phyloP scores from a whole-genome alignment of 1,140 invertebrate genomes.

The Microvelia longipes region DNA sequence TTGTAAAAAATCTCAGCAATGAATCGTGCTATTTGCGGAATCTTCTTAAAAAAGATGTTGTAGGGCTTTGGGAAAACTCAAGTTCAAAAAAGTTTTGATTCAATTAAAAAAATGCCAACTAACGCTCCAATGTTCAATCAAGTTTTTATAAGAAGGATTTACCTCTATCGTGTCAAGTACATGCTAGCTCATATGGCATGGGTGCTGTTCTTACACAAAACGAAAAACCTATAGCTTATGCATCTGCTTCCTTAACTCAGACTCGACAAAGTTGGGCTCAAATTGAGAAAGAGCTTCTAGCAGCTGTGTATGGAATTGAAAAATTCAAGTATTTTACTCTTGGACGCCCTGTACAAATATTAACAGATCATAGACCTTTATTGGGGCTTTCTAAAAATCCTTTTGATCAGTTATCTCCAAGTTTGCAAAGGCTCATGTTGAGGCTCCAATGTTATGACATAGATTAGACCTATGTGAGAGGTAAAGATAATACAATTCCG shows the following conservation, averaged over 20 bases:
- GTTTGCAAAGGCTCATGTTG: not conserved
- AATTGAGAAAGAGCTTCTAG: not conserved
- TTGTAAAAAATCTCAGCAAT: not conserved
- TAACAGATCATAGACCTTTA: not conserved
- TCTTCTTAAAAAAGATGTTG: not conserved
- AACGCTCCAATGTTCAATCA: not conserved
- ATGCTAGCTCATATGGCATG: not conserved
- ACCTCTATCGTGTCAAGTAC: not conserved
- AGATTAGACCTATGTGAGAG: not conserved
- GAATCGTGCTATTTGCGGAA: not conserved
- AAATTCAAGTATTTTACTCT: not conserved
- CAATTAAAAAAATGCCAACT: not conserved
- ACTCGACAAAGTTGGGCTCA: not conserved
- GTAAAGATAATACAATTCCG: not conserved
- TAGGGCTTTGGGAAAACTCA: not conserved
- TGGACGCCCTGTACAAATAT: not conserved
- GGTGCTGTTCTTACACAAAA: not conserved
- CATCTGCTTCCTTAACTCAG: not conserved
- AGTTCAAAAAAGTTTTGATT: not conserved
- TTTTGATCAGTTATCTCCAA: not conserved
- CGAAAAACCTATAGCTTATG: not conserved
- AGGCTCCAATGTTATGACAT: not conserved
- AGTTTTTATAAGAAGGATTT: not conserved
- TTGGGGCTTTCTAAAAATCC: not conserved
- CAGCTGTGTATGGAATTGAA: not conserved